Evolutionary conservation across 2,113 vertebrate genomes (phyloP).

Genomic region (Thunnus thynnus): DNA sequence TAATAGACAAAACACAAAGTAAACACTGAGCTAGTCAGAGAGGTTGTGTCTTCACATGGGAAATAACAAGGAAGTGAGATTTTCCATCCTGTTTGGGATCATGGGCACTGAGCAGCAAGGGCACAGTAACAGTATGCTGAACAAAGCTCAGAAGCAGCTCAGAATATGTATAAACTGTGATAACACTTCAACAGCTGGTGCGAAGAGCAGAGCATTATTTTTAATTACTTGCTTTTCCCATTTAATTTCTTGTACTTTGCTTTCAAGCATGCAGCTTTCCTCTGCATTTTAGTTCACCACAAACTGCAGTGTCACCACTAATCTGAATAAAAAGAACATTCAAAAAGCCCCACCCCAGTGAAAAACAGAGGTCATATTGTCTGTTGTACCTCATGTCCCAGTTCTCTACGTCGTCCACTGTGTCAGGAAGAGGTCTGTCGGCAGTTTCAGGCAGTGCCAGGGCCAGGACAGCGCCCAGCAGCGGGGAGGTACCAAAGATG

Average conservation of each 20-base stretch:
- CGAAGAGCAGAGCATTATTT: too few relatives aligned
- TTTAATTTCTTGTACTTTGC: background rate
- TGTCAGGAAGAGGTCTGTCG: slow-evolving; percentile 84
- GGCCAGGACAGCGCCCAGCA: slow-evolving; percentile 82
- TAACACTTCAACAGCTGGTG: background rate
- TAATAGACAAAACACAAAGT: slow-evolving; percentile 23
- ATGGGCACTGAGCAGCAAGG: background rate
- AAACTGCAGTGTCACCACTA: background rate
- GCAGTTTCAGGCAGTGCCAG: slow-evolving; percentile 87
- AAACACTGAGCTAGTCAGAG: background rate
- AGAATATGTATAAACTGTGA: background rate
- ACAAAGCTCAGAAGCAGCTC: background rate
- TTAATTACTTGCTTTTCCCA: background rate
- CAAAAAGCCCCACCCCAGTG: background rate
- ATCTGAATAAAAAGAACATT: background rate
- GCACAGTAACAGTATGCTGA: background rate
- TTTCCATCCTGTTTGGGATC: background rate
- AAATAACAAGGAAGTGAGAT: background rate
- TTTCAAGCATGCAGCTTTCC: background rate
- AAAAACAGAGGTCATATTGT: background rate
- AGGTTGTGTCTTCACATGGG: background rate
- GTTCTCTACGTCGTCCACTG: slow-evolving; percentile 83
- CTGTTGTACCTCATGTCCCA: slow-evolving; percentile 68
- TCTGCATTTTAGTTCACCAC: background rate
- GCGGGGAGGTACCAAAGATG: slow-evolving; percentile 81